Percentiles rank a stretch among this genome's conserved stretches.
Evolutionary conservation across 1,140 invertebrate species (phyloP).

Genomic region (Sesamia nonagrioides): DNA sequence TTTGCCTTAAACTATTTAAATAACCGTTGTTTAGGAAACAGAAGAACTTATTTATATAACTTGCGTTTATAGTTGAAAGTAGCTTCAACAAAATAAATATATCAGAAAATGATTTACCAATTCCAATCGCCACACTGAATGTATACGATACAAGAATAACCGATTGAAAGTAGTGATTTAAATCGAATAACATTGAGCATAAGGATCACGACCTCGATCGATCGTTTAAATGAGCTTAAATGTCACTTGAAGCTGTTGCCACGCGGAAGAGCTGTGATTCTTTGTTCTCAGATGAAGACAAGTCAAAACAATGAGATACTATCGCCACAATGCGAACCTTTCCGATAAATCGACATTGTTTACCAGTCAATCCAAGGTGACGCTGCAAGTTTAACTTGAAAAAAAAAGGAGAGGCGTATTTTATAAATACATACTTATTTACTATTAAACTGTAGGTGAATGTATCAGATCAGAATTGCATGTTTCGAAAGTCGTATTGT

Average conservation of each 20-base stretch:
- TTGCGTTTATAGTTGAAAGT: neutral
- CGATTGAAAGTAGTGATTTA: conserved; percentile 58
- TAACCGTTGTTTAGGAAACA: neutral
- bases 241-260: conserved; percentile 81
- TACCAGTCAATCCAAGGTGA: conserved; percentile 20
- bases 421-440: too few relatives aligned
- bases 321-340: conserved; percentile 65
- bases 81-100: neutral
- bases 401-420: too few relatives aligned
- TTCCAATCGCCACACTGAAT: neutral
- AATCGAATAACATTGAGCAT: conserved; percentile 58
- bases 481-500: neutral
- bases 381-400: neutral
- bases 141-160: conserved; percentile 4
- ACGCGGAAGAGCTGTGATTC: conserved; percentile 73
- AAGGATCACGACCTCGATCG: conserved; percentile 75
- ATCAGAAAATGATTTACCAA: neutral
- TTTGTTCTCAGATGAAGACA: conserved; percentile 69
- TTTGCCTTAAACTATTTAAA: neutral
- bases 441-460: too few relatives aligned
- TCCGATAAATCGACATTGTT: conserved; percentile 55
- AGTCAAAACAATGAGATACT: conserved; percentile 72
- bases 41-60: neutral
- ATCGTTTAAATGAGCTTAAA: conserved; percentile 84
- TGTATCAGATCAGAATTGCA: neutral